Evolutionary conservation across 2,888 invertebrate species (phyloP), one percentile per base, ranked within the genome.

Genomic region (Sarcophaga subvicina): DNA sequence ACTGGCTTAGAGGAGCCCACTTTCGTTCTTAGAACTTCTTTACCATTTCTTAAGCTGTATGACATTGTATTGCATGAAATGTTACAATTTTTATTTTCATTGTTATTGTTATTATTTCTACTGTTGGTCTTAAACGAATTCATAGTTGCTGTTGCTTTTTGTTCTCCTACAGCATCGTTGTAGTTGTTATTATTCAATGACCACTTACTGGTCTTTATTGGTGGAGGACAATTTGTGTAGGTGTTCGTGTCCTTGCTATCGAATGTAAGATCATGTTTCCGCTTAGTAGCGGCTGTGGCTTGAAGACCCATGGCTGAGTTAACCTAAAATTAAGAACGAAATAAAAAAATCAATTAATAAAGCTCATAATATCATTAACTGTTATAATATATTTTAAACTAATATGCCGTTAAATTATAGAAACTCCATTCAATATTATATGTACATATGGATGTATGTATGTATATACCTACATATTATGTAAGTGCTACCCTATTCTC

Each of bases 231-330:
- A 93, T 92, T 94, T 91, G 92, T 91, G 83, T 92, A 93, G 91
- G 94, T 93, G 92, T 94, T 93, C 83, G 94, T 93, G 89, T 94
- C 93, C 90, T 95, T 94, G 89, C 90, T 90, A 81, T 93, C 93
- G 88, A 93, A 92, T 88, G 92, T 93, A 87, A 93, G 91, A 94
- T 96, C 95, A 92, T 95, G 94, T 94, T 96, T 95, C 94, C 95
- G 95, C 95, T 96, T 95, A 92, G 95, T 95, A 94, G 96, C 95
- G 93, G 95, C 95, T 89, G 93, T 92, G 91, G 95, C 95, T 95
- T 96, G 96, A 94, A 96, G 95, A 95, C 96, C 96, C 96, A 96
- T 96, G 95, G 96, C 95, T 95, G 95, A 95, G 95, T 92, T 92
- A 83, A 93, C 92, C 93, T 93, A 45, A 72, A 87, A 84, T 45